phyloP scores from a whole-genome alignment of 2,797 vertebrate genomes.

The Sorex maritimensis region DNA sequence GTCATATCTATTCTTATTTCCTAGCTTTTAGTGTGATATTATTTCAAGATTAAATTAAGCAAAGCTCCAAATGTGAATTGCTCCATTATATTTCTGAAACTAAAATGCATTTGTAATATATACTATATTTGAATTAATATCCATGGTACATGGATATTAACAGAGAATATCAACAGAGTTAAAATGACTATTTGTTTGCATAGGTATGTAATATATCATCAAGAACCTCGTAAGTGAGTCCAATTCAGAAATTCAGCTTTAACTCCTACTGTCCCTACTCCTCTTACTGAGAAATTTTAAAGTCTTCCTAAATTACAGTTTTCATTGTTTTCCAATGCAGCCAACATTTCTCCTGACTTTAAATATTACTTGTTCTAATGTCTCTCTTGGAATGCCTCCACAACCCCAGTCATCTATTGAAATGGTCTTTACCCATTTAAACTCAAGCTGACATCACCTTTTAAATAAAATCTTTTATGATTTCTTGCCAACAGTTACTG shows the following conservation, averaged over 20 bases:
- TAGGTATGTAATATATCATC: neutral
- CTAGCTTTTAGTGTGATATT: too few species aligned
- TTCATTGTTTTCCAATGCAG: conserved; percentile 23
- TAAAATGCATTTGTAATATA: too few species aligned
- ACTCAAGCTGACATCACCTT: neutral
- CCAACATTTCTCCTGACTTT: neutral
- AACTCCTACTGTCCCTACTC: neutral
- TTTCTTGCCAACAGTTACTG: neutral
- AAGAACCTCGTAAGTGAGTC: neutral
- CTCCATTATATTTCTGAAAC: too few species aligned
- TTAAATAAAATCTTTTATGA: conserved; percentile 54
- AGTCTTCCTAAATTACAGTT: neutral
- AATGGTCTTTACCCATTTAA: conserved; percentile 8
- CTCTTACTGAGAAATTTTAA: conserved; percentile 33
- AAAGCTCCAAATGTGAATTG: too few species aligned
- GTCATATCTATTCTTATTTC: too few species aligned
- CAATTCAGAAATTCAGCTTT: conserved; percentile 26
- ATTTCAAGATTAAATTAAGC: too few species aligned
- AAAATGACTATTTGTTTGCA: neutral
- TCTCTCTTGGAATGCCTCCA: conserved; percentile 36
- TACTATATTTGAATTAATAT: neutral
- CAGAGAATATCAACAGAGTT: neutral
- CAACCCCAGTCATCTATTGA: neutral
- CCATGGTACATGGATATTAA: too few species aligned
- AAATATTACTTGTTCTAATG: conserved; percentile 14